Evolutionary conservation across 2,797 vertebrate species (phyloP).

Genomic region (Todus mexicanus): DNA sequence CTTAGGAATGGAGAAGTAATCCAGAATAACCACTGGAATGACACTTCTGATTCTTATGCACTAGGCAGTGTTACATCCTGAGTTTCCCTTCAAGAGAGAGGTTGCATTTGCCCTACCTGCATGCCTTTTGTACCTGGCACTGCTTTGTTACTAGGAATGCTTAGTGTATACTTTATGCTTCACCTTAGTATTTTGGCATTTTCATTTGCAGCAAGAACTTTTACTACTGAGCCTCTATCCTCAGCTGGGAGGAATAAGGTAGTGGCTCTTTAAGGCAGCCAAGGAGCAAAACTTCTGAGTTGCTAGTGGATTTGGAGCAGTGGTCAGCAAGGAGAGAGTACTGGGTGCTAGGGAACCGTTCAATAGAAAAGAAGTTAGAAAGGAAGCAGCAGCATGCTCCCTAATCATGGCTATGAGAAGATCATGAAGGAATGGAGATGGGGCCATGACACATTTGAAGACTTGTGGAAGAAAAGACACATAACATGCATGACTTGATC

Average conservation of each 20-base stretch:
- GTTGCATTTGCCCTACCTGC: neutral
- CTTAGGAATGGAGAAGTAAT: neutral
- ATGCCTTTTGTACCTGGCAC: neutral
- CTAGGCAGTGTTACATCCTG: neutral
- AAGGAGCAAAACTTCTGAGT: neutral
- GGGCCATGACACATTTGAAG: neutral
- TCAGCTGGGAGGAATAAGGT: neutral
- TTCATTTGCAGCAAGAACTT: neutral
- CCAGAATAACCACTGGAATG: neutral
- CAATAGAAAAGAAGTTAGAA: neutral
- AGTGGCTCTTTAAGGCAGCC: neutral
- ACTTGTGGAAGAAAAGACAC: neutral
- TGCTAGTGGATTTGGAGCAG: neutral
- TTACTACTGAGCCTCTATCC: neutral
- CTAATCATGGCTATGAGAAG: neutral
- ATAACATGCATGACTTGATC: neutral
- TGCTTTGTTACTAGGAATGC: neutral
- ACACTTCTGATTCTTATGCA: neutral
- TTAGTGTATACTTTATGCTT: neutral
- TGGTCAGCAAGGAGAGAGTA: neutral
- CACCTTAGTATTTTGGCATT: neutral
- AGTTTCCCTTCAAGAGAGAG: neutral
- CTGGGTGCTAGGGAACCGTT: neutral
- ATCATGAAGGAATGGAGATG: neutral
- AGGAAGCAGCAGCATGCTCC: neutral